Conservation (phyloP, 1,140 invertebrate species). For the Ceratosolen fusciceps region DNA sequence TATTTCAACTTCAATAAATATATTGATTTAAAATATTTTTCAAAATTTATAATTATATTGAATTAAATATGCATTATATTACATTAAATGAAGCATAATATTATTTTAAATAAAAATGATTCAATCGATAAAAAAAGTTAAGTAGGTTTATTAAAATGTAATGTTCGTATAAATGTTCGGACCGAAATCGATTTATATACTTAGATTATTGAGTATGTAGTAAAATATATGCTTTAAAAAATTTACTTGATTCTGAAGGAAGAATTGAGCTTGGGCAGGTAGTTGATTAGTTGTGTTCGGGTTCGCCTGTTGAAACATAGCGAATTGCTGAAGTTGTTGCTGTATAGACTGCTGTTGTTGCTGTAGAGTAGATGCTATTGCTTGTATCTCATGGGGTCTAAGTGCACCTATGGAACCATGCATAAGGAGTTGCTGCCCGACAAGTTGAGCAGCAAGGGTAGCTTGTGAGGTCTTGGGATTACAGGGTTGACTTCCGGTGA, state of each 20-base stretch:
- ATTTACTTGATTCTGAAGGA: slow-evolving; percentile 85
- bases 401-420: slow-evolving; percentile 70
- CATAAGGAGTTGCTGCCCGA: slow-evolving; percentile 77
- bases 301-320: slow-evolving; percentile 77
- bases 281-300: slow-evolving; percentile 72
- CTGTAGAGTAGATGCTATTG: slow-evolving; percentile 77
- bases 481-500: slow-evolving; percentile 67
- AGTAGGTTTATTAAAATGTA: no score
- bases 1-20: no score
- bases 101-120: background rate
- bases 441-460: slow-evolving; percentile 77
- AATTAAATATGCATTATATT: no score
- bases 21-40: no score
- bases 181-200: background rate
- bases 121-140: no score
- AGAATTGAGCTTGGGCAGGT: slow-evolving; percentile 79
- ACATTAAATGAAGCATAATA: background rate
- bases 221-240: no score
- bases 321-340: slow-evolving; percentile 81
- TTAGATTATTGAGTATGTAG: no score
- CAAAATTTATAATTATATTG: no score
- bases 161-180: no score
- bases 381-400: slow-evolving; percentile 76
- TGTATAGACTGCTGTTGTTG: slow-evolving; percentile 77
- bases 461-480: slow-evolving; percentile 73